Conservation (phyloP, 2,888 invertebrate species). For the Selenia dentaria region DNA sequence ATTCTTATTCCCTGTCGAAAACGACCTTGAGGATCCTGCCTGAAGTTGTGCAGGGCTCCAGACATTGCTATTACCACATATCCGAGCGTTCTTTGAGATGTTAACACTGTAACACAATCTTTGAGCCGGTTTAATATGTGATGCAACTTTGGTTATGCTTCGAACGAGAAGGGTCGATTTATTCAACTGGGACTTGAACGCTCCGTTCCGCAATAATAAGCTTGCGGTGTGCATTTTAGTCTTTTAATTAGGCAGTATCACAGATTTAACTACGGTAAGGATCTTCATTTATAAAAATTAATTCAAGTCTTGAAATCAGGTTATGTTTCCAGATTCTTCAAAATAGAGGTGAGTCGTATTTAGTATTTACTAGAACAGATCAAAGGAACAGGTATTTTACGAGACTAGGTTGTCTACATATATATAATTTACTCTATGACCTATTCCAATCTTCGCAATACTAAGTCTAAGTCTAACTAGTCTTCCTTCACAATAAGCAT, state of each 20-base stretch:
- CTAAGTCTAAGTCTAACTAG: too few relatives aligned
- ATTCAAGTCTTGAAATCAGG: conserved; percentile 46
- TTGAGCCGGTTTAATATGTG: conserved; percentile 62
- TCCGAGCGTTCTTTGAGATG: conserved; percentile 39
- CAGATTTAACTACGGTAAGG: too few relatives aligned
- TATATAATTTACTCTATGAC: too few relatives aligned
- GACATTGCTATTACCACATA: conserved; percentile 48
- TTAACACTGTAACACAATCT: conserved; percentile 39
- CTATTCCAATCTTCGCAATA: too few relatives aligned
- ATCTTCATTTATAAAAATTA: conserved; percentile 50
- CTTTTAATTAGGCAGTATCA: conserved; percentile 20
- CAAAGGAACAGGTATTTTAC: too few relatives aligned
- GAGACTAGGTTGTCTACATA: too few relatives aligned
- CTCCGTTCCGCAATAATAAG: conserved; percentile 60
- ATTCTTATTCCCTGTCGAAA: conserved; percentile 62
- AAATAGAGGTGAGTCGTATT: too few relatives aligned
- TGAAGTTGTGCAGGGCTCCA: conserved; percentile 35
- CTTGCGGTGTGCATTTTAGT: conserved; percentile 70
- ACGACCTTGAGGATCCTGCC: conserved; percentile 50
- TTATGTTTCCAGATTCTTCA: conserved; percentile 78
- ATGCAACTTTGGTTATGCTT: conserved; percentile 75
- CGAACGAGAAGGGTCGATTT: conserved; percentile 53
- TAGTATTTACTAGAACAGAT: too few relatives aligned
- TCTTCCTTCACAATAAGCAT: too few relatives aligned
- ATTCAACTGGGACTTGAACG: conserved; percentile 62